Evolutionary conservation across 2,797 vertebrate genomes (phyloP), one percentile per base, ranked within the genome.

Genomic region (Prionace glauca): DNA sequence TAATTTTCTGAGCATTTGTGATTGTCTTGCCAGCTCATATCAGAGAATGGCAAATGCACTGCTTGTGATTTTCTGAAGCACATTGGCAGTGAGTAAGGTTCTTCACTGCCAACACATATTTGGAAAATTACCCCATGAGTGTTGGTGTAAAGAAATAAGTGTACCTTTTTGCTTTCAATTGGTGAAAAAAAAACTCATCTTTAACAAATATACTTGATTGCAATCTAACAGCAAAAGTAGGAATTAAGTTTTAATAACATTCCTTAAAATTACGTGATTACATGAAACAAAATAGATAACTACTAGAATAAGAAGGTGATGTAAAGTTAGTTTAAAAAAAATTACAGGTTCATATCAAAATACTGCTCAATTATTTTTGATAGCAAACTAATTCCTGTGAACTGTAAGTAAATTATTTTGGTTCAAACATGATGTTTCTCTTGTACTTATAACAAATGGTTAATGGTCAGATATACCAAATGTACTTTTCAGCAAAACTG

Each of bases 31-130:
- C 16, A 92, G 20, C 90, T 67, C 18, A 36, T n/a, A 36, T 41
- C 62, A 62, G 50, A 92, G 67, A 92, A 67, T 41, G 16, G 90
- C n/a, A 92, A n/a, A 0, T 92, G 65, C 18, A 41, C n/a, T 69
- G 65, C 22, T 36, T 22, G 65, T 20, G 24, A 22, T n/a, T 67
- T 65, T 92, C 90, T 92, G 18, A 41, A 36, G n/a, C 5, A 20
- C 62, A 69, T 90, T n/a, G 26, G 29, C 32, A 9, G 18, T 90
- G 0, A 10, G 20, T 69, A 20, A 41, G 8, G 22, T 69, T 41
- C 20, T 69, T 22, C 90, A 92, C 90, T 92, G 65, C 90, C 90
- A 69, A 69, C 20, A n/a, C 62, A 92, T 92, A 62, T 41, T 92
- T 69, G 90, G 29, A 62, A 92, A 92, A 92, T 69, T 91, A 91